Conservation (phyloP, 2,797 vertebrate species). For the Diplodus sargus region DNA sequence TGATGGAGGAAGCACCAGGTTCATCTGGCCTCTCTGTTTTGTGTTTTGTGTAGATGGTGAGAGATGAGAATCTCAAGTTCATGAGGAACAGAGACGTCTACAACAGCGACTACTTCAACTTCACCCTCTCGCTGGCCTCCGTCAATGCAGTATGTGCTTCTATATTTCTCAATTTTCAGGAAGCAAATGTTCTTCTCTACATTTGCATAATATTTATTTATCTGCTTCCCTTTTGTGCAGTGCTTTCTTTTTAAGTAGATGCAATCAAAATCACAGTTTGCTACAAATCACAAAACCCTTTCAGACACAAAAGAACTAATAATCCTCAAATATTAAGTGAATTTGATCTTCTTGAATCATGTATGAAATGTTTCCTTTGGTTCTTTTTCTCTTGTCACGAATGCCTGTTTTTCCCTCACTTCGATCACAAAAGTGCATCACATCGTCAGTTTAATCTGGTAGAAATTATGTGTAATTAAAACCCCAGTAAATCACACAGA, state of each 20-base stretch:
- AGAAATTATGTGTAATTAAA: not conserved
- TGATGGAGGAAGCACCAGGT: not conserved
- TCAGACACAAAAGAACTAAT: too few relatives aligned
- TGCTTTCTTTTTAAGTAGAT: not conserved
- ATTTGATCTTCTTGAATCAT: too few relatives aligned
- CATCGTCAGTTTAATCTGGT: not conserved
- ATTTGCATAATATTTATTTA: not conserved
- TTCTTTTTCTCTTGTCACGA: not conserved
- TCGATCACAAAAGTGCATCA: not conserved
- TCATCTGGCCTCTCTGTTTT: not conserved
- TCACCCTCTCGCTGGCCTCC: slow-evolving; percentile 95
- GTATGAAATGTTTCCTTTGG: not conserved
- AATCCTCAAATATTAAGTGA: not conserved
- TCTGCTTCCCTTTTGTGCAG: not conserved
- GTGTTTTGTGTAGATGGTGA: slow-evolving; percentile 89
- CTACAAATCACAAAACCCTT: not conserved
- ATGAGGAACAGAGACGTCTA: slow-evolving; percentile 99
- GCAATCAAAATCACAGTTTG: not conserved
- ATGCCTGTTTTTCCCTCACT: not conserved
- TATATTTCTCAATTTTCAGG: not conserved
- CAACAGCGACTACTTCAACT: slow-evolving; percentile 99
- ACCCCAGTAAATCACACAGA: not conserved
- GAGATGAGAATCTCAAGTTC: slow-evolving; percentile 98
- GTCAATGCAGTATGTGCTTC: slow-evolving; percentile 91
- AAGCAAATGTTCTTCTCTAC: not conserved